Conservation (phyloP, 1,140 invertebrate genomes). For the Drosophila punjabiensis region DNA sequence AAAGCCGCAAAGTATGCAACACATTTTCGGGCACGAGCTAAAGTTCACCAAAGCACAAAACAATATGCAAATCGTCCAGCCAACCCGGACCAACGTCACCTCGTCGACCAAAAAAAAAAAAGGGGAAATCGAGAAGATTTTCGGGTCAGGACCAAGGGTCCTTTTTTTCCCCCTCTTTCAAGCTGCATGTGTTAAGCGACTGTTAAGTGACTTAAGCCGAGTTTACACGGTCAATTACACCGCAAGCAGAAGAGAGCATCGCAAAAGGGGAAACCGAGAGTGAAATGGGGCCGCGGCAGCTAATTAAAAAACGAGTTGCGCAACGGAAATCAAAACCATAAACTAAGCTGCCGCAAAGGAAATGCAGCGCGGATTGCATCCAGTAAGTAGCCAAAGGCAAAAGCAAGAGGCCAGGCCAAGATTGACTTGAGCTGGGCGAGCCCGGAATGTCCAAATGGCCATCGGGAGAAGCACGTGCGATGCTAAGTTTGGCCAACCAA, state of each 20-base stretch:
- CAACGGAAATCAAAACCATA: conserved; percentile 63
- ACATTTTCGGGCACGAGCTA: conserved; percentile 70
- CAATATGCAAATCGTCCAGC: conserved; percentile 71
- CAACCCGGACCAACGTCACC: conserved; percentile 15
- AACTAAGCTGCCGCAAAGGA: conserved; percentile 50
- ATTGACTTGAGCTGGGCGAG: conserved; percentile 38
- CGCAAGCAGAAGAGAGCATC: conserved; percentile 5
- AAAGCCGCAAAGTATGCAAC: conserved; percentile 79
- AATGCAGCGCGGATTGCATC: conserved; percentile 42
- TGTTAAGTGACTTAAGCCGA: conserved; percentile 73
- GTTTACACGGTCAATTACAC: conserved; percentile 72
- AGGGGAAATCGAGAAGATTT: conserved; percentile 35
- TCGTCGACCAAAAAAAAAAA: conserved; percentile 7
- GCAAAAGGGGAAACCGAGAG: conserved; percentile 6
- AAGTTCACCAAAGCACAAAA: conserved; percentile 72
- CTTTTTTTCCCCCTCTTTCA: conserved; percentile 45
- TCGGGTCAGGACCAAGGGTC: conserved; percentile 49
- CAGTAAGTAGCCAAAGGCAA: not conserved
- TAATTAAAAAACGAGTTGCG: conserved; percentile 55
- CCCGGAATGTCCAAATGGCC: conserved; percentile 23
- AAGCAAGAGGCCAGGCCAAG: conserved; percentile 11
- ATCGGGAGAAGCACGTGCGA: conserved; percentile 57
- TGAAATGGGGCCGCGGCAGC: conserved; percentile 27
- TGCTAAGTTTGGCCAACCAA: conserved; percentile 48
- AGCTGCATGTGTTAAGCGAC: conserved; percentile 69